phyloP scores from a whole-genome alignment of 2,797 vertebrate genomes.

The Diglossa cyanea region DNA sequence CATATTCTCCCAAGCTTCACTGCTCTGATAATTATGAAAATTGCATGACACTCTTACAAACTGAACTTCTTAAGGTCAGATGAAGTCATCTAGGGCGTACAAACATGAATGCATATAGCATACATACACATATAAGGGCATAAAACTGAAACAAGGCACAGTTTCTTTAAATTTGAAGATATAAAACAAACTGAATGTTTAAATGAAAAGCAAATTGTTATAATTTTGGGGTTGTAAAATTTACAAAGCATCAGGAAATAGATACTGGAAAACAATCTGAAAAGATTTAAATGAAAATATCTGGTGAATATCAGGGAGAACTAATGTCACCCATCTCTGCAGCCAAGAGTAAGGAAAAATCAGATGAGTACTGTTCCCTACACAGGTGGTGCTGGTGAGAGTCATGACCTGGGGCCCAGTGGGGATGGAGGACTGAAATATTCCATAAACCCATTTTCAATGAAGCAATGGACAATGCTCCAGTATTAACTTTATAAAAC shows the following conservation, averaged over 20 bases:
- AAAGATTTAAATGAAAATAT: neutral
- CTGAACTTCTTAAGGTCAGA: neutral
- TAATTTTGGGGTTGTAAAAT: neutral
- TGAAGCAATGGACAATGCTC: neutral
- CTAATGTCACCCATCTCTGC: neutral
- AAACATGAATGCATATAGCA: neutral
- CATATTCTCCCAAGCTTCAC: neutral
- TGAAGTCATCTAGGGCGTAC: neutral
- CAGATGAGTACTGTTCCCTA: neutral
- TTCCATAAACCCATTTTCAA: neutral
- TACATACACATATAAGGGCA: neutral
- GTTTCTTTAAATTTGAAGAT: neutral
- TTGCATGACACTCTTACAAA: neutral
- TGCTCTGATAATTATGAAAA: neutral
- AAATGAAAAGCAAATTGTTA: neutral
- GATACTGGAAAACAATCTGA: neutral
- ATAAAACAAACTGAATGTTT: neutral
- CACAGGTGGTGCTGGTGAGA: neutral
- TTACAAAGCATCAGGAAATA: neutral
- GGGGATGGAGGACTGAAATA: neutral
- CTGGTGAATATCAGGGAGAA: neutral
- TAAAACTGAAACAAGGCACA: neutral
- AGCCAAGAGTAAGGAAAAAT: neutral
- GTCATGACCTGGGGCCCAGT: neutral
- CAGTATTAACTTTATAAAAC: neutral